Evolutionary conservation across 1,140 invertebrate genomes (phyloP).

Genomic region (Heliconius melpomene): DNA sequence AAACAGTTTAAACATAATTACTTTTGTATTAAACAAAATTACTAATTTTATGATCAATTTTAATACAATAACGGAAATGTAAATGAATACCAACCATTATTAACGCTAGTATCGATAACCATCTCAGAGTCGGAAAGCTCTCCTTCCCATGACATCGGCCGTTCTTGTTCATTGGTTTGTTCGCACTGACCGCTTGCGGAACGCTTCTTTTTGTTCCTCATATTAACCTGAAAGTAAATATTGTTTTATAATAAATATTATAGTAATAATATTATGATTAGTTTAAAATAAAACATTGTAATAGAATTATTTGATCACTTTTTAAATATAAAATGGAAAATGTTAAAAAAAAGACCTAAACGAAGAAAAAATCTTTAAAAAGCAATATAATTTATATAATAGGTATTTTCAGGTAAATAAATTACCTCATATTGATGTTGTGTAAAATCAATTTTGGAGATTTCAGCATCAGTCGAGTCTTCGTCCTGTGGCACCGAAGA

Average conservation of each 20-base stretch:
- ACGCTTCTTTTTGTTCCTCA: conserved; percentile 79
- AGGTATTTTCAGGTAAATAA: background rate
- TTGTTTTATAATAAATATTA: background rate
- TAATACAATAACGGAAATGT: background rate
- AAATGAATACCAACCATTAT: conserved; percentile 54
- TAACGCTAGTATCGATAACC: conserved; percentile 87
- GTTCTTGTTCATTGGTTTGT: conserved; percentile 61
- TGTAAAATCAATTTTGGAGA: conserved; percentile 78
- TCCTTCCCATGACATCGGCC: conserved; percentile 96
- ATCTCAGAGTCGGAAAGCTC: conserved; percentile 90
- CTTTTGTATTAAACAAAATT: no score
- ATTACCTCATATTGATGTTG: conserved; percentile 77
- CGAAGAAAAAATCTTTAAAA: no score
- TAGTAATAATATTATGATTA: background rate
- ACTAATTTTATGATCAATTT: background rate
- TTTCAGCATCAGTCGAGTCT: conserved; percentile 79
- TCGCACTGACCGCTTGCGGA: conserved; percentile 69
- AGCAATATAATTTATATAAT: no score
- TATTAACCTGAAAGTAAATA: conserved; percentile 67
- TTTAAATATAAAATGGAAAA: no score
- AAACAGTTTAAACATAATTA: no score
- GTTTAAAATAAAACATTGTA: no score
- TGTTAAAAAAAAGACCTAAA: no score
- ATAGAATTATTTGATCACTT: no score
- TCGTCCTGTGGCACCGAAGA: conserved; percentile 77